These are phyloP conservation scores for Calyptommatus sinebrachiatus DNA, from an alignment of 2,113 vertebrate species.

Conservation along the genomic window DNA sequence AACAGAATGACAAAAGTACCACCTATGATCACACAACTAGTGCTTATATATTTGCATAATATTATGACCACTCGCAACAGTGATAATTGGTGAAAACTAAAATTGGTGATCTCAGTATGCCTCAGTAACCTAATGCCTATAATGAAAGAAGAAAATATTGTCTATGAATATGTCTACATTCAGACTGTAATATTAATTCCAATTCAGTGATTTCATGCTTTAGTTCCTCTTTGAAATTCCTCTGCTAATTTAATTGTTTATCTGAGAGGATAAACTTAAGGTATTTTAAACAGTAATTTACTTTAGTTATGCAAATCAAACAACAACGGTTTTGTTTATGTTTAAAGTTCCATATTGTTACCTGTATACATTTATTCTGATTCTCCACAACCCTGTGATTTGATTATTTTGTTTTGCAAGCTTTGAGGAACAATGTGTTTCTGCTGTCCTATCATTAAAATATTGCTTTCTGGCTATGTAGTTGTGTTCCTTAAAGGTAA, in stretches of 20 bases:
- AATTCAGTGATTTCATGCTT: background rate
- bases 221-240: background rate
- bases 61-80: background rate
- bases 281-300: too few species aligned
- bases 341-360: too few species aligned
- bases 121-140: background rate
- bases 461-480: background rate
- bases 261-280: too few species aligned
- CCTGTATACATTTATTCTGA: too few species aligned
- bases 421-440: too few species aligned
- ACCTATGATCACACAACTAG: background rate
- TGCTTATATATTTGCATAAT: background rate
- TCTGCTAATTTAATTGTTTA: background rate
- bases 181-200: background rate
- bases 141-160: background rate
- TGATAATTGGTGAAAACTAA: background rate
- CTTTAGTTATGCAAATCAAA: too few species aligned
- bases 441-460: too few species aligned
- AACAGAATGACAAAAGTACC: background rate
- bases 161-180: background rate
- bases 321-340: too few species aligned
- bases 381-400: background rate
- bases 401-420: background rate
- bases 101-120: background rate
- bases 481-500: background rate